A percentile compares a stretch with the other conserved stretches of the same genome.
Conservation (phyloP, 2,113 vertebrate genomes). For the Equus quagga region DNA sequence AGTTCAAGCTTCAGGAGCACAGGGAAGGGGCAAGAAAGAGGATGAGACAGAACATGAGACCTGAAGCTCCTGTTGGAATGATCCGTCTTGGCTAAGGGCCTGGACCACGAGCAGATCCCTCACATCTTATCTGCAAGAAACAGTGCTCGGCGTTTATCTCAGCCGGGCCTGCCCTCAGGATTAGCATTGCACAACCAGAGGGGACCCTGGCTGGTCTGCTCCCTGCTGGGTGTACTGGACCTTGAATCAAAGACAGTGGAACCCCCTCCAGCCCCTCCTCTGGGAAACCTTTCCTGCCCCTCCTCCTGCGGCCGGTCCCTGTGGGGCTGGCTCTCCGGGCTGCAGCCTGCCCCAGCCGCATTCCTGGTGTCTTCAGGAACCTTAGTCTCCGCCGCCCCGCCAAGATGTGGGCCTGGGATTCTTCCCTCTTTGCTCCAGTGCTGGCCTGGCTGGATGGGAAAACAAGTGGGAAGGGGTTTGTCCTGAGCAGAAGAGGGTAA, state of each 20-base stretch:
- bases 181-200: not conserved
- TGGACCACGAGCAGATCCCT: not conserved
- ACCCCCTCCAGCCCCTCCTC: not conserved
- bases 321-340: accelerated
- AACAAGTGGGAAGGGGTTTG: not conserved
- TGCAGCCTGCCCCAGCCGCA: accelerated
- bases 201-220: not conserved
- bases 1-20: not conserved
- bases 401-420: not conserved
- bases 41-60: accelerated
- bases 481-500: not conserved
- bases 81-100: not conserved
- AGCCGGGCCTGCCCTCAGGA: not conserved
- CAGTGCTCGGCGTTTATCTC: not conserved
- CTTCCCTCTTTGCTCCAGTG: not conserved
- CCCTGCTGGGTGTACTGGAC: not conserved
- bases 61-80: not conserved
- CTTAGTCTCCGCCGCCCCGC: too few species aligned
- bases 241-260: not conserved
- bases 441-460: not conserved
- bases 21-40: not conserved
- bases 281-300: not conserved
- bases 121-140: not conserved
- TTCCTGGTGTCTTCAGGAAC: not conserved
- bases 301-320: not conserved